phyloP scores from a whole-genome alignment of 2,888 invertebrate genomes.

The Galeruca laticollis region DNA sequence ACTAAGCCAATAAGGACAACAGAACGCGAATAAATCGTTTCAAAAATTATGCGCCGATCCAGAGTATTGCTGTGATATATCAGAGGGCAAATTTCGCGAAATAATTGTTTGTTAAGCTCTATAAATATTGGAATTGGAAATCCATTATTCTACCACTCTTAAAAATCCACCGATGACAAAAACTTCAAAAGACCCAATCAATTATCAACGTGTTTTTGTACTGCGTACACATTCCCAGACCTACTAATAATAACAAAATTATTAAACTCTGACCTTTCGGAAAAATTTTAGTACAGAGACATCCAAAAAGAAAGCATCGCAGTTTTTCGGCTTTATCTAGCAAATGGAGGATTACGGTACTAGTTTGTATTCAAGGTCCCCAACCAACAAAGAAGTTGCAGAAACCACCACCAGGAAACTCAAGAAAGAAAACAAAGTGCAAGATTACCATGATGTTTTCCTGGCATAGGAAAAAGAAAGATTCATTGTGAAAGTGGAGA shows the following conservation, averaged over 20 bases:
- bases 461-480: too few relatives aligned
- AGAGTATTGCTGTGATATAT: constrained; percentile 36
- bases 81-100: constrained; percentile 40
- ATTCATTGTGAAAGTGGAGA: too few relatives aligned
- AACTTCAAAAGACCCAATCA: constrained; percentile 31
- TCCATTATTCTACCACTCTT: constrained; percentile 36
- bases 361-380: too few relatives aligned
- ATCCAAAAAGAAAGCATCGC: too few relatives aligned
- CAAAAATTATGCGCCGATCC: constrained; percentile 36
- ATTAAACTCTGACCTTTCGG: too few relatives aligned
- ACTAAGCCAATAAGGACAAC: constrained; percentile 22
- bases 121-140: constrained; percentile 42
- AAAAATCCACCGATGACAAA: constrained; percentile 29
- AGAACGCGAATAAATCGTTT: constrained; percentile 31
- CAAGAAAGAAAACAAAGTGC: too few relatives aligned
- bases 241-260: neutral
- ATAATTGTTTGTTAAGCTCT: constrained; percentile 43
- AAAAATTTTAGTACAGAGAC: too few relatives aligned
- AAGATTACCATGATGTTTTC: too few relatives aligned
- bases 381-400: too few relatives aligned
- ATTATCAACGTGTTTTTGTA: constrained; percentile 12
- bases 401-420: too few relatives aligned
- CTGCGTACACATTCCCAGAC: neutral
- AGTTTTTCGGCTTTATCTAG: too few relatives aligned
- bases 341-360: too few relatives aligned